These are phyloP conservation scores for Cantharis lateralis DNA, from an alignment of 2,888 invertebrate species.

Conservation along the genomic window DNA sequence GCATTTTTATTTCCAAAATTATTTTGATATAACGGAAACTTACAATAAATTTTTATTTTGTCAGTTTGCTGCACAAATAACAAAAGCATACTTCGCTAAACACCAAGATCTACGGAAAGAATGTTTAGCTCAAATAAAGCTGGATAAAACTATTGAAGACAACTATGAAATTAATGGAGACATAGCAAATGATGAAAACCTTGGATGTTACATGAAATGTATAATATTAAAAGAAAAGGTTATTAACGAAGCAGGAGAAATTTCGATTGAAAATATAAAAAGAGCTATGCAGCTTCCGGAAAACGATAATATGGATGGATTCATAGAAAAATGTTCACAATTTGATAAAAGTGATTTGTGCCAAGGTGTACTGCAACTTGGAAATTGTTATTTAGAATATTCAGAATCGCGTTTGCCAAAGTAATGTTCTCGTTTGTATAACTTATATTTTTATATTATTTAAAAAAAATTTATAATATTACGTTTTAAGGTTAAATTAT, in stretches of 20 bases:
- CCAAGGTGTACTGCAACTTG: neutral
- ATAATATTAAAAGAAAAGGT: neutral
- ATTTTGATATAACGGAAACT: neutral
- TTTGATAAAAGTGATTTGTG: neutral
- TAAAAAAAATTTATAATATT: no score
- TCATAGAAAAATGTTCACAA: neutral
- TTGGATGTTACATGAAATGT: neutral
- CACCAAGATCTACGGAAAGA: neutral
- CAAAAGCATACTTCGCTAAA: neutral
- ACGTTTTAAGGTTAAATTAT: no score
- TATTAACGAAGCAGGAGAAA: neutral
- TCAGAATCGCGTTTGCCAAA: neutral
- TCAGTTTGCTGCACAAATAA: neutral
- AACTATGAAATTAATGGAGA: neutral
- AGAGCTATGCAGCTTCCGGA: neutral
- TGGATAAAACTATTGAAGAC: neutral
- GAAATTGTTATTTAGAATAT: neutral
- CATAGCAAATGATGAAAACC: neutral
- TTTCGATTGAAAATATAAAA: neutral
- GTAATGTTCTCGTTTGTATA: neutral
- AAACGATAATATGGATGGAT: neutral
- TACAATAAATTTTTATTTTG: no score
- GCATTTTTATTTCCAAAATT: neutral
- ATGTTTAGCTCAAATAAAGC: neutral
- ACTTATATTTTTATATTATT: no score